Base-by-base conservation (phyloP, 2,113 vertebrate genomes). In the Columba livia region DNA sequence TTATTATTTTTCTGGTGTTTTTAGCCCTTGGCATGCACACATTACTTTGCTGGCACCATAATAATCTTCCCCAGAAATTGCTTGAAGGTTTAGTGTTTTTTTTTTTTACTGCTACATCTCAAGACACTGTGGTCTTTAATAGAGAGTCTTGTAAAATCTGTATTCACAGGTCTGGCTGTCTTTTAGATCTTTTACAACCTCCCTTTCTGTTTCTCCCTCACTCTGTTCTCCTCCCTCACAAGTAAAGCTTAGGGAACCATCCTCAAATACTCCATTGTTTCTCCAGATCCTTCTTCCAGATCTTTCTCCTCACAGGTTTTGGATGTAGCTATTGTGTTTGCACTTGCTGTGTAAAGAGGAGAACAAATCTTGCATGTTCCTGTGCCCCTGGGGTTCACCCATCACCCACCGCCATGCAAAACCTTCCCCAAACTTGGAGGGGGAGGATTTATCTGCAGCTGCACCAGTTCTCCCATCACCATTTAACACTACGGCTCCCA, bases 341-440 rank as follows among this genome's bases (percentile, higher is more conserved):
- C 2, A 18, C 11, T 48, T 32, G 25, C 9, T 38, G 12, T 32
- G 42, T 38, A 7, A 62, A 72, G 66, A 66, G 11, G 40, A 42
- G 32, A 31, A 65, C 11, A 5, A 14, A 40, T 40, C 2, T 17
- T 34, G 38, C 29, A 3, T 34, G n/a, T 24, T 12, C 62, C 60
- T 5, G 10, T 15, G 40, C 17, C 38, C 24, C 60, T 15, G 12
- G 60, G 50, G 20, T 50, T 69, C 60, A 40, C 32, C n/a, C 31
- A 4, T 29, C 64, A 6, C 0, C 9, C 20, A 1, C 12, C 58
- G 66, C 24, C 36, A 7, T 1, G 17, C 20, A 44, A 84, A 32
- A 23, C 11, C 50, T 62, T 84, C 26, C 50, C 38, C 42, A 18
- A 47, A 47, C 18, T 10, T 24, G 42, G 81, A n/a, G 40, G 67